These are phyloP conservation scores for Dermatophagoides farinae DNA, from an alignment of 1,140 invertebrate genomes.

Conservation along the genomic window DNA sequence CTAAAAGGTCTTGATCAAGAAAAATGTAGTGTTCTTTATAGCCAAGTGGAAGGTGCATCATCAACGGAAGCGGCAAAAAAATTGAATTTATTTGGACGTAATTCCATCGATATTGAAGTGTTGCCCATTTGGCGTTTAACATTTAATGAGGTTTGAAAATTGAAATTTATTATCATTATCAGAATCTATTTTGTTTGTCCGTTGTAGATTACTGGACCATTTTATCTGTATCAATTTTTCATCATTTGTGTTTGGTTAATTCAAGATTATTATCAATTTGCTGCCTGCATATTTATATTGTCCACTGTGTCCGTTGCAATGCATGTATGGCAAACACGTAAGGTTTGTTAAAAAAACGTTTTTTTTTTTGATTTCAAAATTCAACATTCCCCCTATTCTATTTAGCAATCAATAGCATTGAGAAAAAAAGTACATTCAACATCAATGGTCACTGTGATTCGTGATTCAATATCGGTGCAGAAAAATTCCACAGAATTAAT, in stretches of 20 bases:
- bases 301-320: slow-evolving; percentile 24
- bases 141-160: slow-evolving; percentile 20
- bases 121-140: slow-evolving; percentile 21
- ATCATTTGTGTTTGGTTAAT: slow-evolving; percentile 26
- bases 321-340: slow-evolving; percentile 25
- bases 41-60: slow-evolving; percentile 17
- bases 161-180: neutral
- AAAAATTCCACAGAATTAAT: slow-evolving; percentile 18
- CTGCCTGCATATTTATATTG: slow-evolving; percentile 24
- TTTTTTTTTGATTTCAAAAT: neutral
- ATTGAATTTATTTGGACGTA: slow-evolving; percentile 19
- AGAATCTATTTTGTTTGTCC: slow-evolving; percentile 6
- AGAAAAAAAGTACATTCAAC: slow-evolving; percentile 18
- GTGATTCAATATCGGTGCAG: slow-evolving; percentile 14
- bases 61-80: slow-evolving; percentile 15
- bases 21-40: slow-evolving; percentile 19
- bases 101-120: slow-evolving; percentile 23
- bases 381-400: neutral
- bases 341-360: slow-evolving; percentile 18
- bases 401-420: slow-evolving; percentile 19
- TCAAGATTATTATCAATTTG: slow-evolving; percentile 25
- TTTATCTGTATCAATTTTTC: slow-evolving; percentile 29
- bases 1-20: slow-evolving; percentile 19
- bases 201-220: slow-evolving; percentile 25
- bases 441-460: slow-evolving; percentile 18